Evolutionary conservation across 2,113 vertebrate species (phyloP), one percentile per base, ranked within the genome.

Genomic region (Tichodroma muraria): DNA sequence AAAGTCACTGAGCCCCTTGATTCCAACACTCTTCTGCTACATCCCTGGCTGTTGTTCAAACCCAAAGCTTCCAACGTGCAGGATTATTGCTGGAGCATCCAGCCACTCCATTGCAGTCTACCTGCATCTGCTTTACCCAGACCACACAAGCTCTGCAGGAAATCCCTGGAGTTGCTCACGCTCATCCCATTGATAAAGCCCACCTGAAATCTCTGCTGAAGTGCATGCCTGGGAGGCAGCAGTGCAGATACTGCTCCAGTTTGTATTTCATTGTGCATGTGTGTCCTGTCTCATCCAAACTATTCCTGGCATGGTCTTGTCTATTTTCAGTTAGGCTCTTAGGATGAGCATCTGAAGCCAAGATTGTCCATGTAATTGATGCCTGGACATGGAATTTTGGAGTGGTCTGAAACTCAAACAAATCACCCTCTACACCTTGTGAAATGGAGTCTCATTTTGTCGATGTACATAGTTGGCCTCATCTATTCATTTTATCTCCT

Each of bases 261-360:
- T 40, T 80, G 40, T 40, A 38, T 61, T 45, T 50, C 22, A 7
- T 27, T 0, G 0, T 45, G 13, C 20, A n/a, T 20, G 30, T 1
- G 2, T 66, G n/a, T 49, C n/a, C 47, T 66, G 1, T 49, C 50
- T 63, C 54, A 54, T 77, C 13, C 30, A 66, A 56, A 49, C 66
- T 76, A 3, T 31, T 92, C 23, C n/a, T 76, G 65, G 42, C 52
- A 56, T 0, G 0, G 0, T 25, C 20, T 52, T 28, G n/a, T 65
- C 23, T 40, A 54, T 83, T 82, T 77, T 73, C 40, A 52, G 45
- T 89, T 42, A 83, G 19, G 6, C 44, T 50, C 53, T 87, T 70
- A 59, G 47, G 24, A n/a, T 31, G 24, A 88, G 45, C 15, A 14
- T 78, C 63, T 88, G 59, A 52, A 54, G 35, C 27, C 24, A 63